Conservation (phyloP, 1,140 invertebrate genomes). For the Aphaenogaster rudis region DNA sequence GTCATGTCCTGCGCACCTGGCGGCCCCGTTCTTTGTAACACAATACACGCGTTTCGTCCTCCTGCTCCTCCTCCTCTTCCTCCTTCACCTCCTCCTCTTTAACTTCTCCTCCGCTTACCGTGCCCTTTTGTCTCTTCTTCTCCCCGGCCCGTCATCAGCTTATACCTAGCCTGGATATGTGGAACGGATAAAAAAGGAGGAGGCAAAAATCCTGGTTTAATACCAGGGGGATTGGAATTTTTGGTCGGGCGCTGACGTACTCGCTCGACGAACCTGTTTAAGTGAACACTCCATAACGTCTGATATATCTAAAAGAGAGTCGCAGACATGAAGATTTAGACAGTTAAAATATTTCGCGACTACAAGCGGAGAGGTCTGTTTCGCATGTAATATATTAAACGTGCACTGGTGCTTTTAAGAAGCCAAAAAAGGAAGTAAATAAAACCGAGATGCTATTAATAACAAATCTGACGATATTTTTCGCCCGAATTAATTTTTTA, state of each 20-base stretch:
- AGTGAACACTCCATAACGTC: slow-evolving; percentile 26
- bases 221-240: slow-evolving; percentile 54
- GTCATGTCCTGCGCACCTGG: slow-evolving; percentile 84
- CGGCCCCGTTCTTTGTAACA: slow-evolving; percentile 85
- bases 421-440: too few relatives aligned
- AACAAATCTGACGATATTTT: neutral
- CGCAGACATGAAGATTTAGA: neutral
- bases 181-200: slow-evolving; percentile 49
- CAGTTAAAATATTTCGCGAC: slow-evolving; percentile 11
- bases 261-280: slow-evolving; percentile 16
- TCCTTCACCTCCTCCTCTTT: slow-evolving; percentile 37
- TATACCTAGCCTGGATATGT: slow-evolving; percentile 52
- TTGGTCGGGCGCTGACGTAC: slow-evolving; percentile 26
- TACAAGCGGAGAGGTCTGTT: neutral
- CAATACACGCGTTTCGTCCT: slow-evolving; percentile 80
- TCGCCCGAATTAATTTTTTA: neutral
- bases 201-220: slow-evolving; percentile 51
- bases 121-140: slow-evolving; percentile 42
- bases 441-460: neutral
- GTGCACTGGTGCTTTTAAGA: neutral
- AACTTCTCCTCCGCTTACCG: slow-evolving; percentile 33
- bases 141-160: slow-evolving; percentile 55
- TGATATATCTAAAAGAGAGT: slow-evolving; percentile 8
- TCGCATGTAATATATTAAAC: neutral
- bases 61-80: slow-evolving; percentile 47